phyloP scores from a whole-genome alignment of 2,797 vertebrate species.

The Delichon dasypus region DNA sequence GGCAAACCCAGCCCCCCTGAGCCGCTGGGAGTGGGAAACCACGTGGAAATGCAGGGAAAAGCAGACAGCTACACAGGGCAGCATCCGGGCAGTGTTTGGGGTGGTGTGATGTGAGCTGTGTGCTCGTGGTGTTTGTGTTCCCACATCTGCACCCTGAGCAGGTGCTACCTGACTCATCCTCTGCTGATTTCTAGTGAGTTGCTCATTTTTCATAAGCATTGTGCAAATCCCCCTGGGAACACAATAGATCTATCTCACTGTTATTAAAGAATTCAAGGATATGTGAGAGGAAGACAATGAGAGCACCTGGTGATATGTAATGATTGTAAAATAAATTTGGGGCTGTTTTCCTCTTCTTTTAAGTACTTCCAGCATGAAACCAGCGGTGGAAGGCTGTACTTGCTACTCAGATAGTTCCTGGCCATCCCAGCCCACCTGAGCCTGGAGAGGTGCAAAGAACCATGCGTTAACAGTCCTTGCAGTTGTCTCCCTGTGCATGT shows the following conservation, averaged over 20 bases:
- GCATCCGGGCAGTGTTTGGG: accelerated
- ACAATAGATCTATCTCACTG: accelerated
- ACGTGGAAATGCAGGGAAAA: background rate
- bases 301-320: background rate
- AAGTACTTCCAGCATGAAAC: background rate
- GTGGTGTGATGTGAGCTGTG: background rate
- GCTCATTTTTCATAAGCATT: background rate
- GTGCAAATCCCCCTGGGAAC: background rate
- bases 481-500: accelerated
- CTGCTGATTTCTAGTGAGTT: background rate
- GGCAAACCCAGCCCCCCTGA: background rate
- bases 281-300: background rate
- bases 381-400: accelerated
- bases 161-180: background rate
- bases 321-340: background rate
- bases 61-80: accelerated
- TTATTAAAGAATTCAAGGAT: background rate
- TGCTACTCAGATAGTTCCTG: background rate
- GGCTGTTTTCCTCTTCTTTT: background rate
- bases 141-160: background rate
- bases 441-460: background rate
- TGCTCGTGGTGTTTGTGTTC: background rate
- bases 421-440: background rate
- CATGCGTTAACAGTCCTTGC: background rate
- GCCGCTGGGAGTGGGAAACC: background rate